Conservation (phyloP, 53 echinoderm and acorn worm species). For the Echinarachnius parma region DNA sequence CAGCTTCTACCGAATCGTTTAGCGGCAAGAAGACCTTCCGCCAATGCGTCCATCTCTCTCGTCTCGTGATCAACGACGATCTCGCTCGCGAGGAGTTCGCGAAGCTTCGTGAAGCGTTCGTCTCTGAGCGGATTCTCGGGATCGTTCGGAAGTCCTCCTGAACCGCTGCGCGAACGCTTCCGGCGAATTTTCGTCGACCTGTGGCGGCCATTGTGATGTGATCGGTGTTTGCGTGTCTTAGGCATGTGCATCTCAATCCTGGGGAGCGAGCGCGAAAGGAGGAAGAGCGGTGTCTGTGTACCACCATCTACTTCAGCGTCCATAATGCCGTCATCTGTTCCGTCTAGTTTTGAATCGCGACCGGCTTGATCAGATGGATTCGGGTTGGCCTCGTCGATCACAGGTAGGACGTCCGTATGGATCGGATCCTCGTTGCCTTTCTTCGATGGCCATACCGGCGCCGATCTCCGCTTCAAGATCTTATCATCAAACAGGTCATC, state of each 20-base stretch:
- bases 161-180: conserved; percentile 8
- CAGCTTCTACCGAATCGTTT: conserved; percentile 46
- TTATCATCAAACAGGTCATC: conserved; percentile 35
- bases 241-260: conserved; percentile 13
- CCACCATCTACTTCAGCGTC: too few species aligned
- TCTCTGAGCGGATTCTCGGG: conserved; percentile 54
- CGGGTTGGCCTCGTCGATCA: too few species aligned
- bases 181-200: conserved; percentile 14
- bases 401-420: too few species aligned
- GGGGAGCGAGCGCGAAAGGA: conserved; percentile 22
- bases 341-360: too few species aligned
- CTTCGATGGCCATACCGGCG: neutral
- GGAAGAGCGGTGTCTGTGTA: conserved; percentile 3
- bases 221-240: conserved; percentile 14
- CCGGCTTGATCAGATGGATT: too few species aligned
- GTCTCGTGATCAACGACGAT: conserved; percentile 51
- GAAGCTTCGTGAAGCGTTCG: conserved; percentile 58
- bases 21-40: conserved; percentile 45
- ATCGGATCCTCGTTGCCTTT: conserved; percentile 3
- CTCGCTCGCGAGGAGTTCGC: conserved; percentile 41
- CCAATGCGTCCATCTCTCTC: conserved; percentile 46
- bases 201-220: conserved; percentile 18
- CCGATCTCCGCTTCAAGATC: neutral
- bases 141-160: neutral
- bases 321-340: too few species aligned